Conservation (phyloP, 2,888 invertebrate genomes). For the Erebia aethiops region DNA sequence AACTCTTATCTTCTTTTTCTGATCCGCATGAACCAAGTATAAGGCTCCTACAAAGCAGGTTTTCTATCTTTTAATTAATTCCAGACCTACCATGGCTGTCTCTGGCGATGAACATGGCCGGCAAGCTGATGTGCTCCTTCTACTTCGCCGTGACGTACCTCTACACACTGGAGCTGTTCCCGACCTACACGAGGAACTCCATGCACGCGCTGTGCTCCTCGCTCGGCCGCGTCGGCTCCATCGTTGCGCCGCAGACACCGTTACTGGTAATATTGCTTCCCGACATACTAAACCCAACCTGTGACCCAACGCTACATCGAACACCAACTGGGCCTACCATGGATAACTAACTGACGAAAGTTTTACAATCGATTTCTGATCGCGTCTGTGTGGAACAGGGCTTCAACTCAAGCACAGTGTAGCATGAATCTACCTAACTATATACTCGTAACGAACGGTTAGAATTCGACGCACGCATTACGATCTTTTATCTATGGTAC, state of each 20-base stretch:
- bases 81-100: constrained; percentile 72
- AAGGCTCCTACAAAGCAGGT: no score
- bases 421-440: no score
- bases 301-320: background rate
- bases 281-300: background rate
- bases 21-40: no score
- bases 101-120: constrained; percentile 80
- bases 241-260: constrained; percentile 86
- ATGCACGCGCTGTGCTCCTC: constrained; percentile 86
- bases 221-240: constrained; percentile 85
- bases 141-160: constrained; percentile 85
- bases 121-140: constrained; percentile 85
- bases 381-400: no score
- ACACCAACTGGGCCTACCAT: no score
- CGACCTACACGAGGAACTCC: constrained; percentile 85
- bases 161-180: constrained; percentile 86
- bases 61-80: background rate
- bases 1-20: no score
- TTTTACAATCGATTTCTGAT: no score
- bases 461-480: no score
- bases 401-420: no score
- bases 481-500: no score
- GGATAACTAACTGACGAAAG: no score
- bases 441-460: no score
- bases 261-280: constrained; percentile 75